Conservation (phyloP, 2,888 invertebrate genomes). For the Ochropacha duplaris region DNA sequence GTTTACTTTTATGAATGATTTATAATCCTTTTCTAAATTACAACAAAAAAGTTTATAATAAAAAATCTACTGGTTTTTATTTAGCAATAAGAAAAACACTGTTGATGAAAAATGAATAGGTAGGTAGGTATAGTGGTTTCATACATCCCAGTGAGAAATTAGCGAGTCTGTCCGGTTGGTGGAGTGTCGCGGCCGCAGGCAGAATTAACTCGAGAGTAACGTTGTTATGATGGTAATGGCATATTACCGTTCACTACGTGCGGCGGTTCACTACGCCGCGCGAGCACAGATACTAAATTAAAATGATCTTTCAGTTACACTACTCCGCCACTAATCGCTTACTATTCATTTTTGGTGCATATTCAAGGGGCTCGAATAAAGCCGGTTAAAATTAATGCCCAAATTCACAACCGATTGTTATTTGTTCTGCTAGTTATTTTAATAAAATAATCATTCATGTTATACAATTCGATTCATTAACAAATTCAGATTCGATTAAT, state of each 20-base stretch:
- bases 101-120: constrained; percentile 5
- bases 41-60: too few relatives aligned
- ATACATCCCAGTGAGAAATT: constrained; percentile 32
- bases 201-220: constrained; percentile 78
- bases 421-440: too few relatives aligned
- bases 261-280: constrained; percentile 68
- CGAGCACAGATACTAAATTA: constrained; percentile 64
- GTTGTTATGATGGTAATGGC: constrained; percentile 75
- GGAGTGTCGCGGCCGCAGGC: constrained; percentile 50
- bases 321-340: constrained; percentile 62
- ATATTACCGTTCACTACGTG: constrained; percentile 65
- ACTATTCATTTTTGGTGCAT: too few relatives aligned
- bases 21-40: too few relatives aligned
- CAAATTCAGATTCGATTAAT: too few relatives aligned
- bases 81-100: neutral
- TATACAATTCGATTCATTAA: too few relatives aligned
- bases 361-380: too few relatives aligned
- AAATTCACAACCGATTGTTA: too few relatives aligned
- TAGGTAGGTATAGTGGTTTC: constrained; percentile 39
- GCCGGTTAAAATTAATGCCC: too few relatives aligned
- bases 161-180: constrained; percentile 57
- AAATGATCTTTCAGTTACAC: constrained; percentile 72
- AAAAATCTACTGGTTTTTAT: too few relatives aligned
- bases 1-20: too few relatives aligned
- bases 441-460: too few relatives aligned